A percentile compares a stretch with the other conserved stretches of the same genome.
phyloP scores from a whole-genome alignment of 2,113 vertebrate species.

The Hoplias malabaricus region DNA sequence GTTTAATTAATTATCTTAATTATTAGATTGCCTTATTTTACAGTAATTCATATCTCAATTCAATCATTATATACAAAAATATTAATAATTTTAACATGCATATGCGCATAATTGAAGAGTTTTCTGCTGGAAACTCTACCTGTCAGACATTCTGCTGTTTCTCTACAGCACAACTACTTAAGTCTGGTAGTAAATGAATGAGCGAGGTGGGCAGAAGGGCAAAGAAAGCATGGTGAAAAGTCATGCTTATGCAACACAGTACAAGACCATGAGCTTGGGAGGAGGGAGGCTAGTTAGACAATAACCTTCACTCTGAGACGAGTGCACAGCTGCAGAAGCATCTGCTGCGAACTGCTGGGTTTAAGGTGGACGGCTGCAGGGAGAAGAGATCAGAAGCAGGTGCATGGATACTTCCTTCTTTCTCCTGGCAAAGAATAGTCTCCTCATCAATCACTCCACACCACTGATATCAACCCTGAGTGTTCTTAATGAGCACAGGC shows the following conservation, averaged over 20 bases:
- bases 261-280: conserved; percentile 34
- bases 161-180: too few relatives aligned
- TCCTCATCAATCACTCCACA: not conserved
- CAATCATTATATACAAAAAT: too few relatives aligned
- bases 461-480: not conserved
- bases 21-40: too few relatives aligned
- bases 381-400: conserved; percentile 15
- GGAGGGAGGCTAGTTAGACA: conserved; percentile 42
- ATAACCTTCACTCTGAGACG: conserved; percentile 54
- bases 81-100: too few relatives aligned
- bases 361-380: conserved; percentile 32
- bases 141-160: too few relatives aligned
- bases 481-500: not conserved
- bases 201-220: not conserved
- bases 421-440: not conserved
- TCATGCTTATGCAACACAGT: conserved; percentile 5
- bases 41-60: too few relatives aligned
- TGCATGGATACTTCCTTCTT: conserved; percentile 20
- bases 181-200: not conserved
- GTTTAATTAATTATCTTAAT: too few relatives aligned
- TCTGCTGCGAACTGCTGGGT: conserved; percentile 51
- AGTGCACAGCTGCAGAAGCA: conserved; percentile 53
- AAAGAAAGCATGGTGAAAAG: not conserved
- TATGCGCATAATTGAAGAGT: too few relatives aligned
- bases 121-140: too few relatives aligned